Base-by-base conservation (phyloP, 2,888 invertebrate genomes). In the Nemotelus pantherinus region DNA sequence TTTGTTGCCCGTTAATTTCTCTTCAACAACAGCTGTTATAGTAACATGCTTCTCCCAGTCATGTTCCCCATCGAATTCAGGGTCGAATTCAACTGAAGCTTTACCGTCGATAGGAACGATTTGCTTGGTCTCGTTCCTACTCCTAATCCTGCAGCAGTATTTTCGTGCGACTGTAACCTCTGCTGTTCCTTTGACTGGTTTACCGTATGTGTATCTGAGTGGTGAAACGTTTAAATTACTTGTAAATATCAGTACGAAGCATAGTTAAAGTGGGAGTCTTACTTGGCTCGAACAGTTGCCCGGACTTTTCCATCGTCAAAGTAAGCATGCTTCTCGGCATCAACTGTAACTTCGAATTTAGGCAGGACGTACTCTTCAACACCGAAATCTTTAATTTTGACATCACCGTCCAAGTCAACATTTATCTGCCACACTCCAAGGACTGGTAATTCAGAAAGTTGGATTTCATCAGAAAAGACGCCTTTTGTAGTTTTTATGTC, bases 291-390 rank as follows among this genome's bases (percentile, higher is more conserved):
- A 3, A 98, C 90, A 43, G 94, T 93, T 44, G 94, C 94, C 41
- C 90, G 90, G 68, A 98, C 90, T 80, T 92, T 91, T 64, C 92
- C 93, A 75, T 96, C 95, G 80, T 92, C 92, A 84, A 95, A 93
- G 2, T 96, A 93, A 4, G 93, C 91, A 86, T 95, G 95, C 76
- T 93, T 91, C 0, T 95, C 94, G 50, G 96, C 90, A 81, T 94
- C 92, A 79, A 98, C 92, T 48, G 91, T 91, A 78, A 98, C 94
- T 84, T 97, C 93, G 87, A 97, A 99, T 85, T 97, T 97, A 0
- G 99, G 99, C 81, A 96, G 88, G 77, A 98, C 94, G 83, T 96
- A 97, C 87, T 96, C 95, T 5, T 96, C 95, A 4, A 98, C 95
- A 84, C 94, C 91, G 77, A 87, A 87, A 7, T 82, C 83, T 77